Evolutionary conservation across 1,140 invertebrate species (phyloP).

Genomic region (Caenorhabditis tropicalis): DNA sequence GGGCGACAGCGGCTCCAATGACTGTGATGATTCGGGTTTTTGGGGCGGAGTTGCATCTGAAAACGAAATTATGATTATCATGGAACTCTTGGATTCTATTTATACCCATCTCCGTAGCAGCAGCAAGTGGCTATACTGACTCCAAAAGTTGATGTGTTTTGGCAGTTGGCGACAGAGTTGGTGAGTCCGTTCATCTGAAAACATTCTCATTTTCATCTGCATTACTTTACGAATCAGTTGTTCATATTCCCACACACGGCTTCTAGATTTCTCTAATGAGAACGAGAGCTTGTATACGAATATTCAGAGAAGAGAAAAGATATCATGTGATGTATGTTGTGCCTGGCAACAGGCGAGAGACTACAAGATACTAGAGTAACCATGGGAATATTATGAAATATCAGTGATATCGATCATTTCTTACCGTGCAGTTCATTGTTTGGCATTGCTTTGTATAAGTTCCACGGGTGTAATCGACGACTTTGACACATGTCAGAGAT

Average conservation of each 20-base stretch:
- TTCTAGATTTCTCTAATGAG: not conserved
- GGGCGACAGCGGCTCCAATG: not conserved
- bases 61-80: not conserved
- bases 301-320: not conserved
- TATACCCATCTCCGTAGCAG: conserved; percentile 36
- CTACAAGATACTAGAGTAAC: not conserved
- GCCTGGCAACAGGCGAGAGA: not conserved
- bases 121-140: not conserved
- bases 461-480: conserved; percentile 20
- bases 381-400: not conserved
- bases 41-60: conserved; percentile 26
- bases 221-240: not conserved
- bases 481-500: not conserved
- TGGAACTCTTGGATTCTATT: not conserved
- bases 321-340: conserved; percentile 16
- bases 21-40: not conserved
- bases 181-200: not conserved
- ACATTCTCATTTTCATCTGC: not conserved
- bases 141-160: not conserved
- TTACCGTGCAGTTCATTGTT: conserved; percentile 24
- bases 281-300: no score
- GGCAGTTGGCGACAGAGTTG: not conserved
- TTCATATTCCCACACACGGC: not conserved
- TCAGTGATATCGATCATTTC: not conserved
- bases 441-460: conserved; percentile 33